These are phyloP conservation scores for Coregonus sp. DNA, from an alignment of 2,797 vertebrate species.

Conservation along the genomic window DNA sequence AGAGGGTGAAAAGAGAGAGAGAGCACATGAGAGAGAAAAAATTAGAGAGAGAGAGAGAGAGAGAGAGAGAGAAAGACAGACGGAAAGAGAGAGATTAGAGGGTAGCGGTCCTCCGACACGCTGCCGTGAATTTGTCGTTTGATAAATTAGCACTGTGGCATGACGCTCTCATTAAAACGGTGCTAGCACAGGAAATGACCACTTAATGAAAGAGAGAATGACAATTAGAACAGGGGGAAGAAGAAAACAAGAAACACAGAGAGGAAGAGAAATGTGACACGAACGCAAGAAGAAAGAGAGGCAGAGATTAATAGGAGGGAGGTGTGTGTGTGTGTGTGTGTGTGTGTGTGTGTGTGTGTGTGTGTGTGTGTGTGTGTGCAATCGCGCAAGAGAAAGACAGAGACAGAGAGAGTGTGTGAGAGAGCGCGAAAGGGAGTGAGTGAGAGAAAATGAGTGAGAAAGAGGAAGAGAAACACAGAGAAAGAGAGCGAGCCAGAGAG, in stretches of 20 bases:
- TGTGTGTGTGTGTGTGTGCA: not conserved
- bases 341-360: no score
- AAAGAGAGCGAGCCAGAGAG: not conserved
- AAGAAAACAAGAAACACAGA: constrained; percentile 35
- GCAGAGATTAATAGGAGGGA: constrained; percentile 21
- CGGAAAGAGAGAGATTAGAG: constrained; percentile 7
- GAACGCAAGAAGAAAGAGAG: constrained; percentile 1
- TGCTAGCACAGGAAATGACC: constrained; percentile 62
- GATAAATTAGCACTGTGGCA: constrained; percentile 57
- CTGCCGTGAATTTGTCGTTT: constrained; percentile 52
- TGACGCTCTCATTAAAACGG: constrained; percentile 37
- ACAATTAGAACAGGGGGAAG: constrained; percentile 10
- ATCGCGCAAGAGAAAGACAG: not conserved
- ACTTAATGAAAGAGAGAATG: constrained; percentile 66
- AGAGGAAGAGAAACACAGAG: not conserved
- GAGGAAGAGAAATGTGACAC: constrained; percentile 24
- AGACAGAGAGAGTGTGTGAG: not conserved
- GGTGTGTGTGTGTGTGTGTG: constrained; percentile 2
- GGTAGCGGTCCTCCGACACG: constrained; percentile 25
- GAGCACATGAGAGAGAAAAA: not conserved
- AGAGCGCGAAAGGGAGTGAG: not conserved
- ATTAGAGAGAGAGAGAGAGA: constrained; percentile 20
- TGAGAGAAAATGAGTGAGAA: no score
- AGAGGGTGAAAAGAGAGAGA: constrained; percentile 68
- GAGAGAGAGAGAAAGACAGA: no score